Evolutionary conservation across 2,888 invertebrate genomes (phyloP).

Genomic region (Agriopis marginaria): DNA sequence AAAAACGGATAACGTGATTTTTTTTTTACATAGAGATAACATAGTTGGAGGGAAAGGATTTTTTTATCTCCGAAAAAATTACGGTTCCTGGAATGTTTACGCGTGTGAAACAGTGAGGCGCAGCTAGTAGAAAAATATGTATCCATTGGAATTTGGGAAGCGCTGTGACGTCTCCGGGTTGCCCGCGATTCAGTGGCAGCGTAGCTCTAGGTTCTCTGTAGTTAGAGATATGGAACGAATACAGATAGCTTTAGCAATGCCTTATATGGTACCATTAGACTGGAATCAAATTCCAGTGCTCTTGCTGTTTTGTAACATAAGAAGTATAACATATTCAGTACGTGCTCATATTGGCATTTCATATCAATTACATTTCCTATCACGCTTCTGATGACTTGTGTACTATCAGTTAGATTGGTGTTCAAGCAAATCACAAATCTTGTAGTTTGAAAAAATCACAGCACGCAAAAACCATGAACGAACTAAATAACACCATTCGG

Average conservation of each 20-base stretch:
- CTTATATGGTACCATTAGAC: neutral
- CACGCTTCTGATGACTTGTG: neutral
- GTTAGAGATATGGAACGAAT: conserved; percentile 30
- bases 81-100: no score
- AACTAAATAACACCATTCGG: neutral
- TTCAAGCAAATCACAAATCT: conserved; percentile 6
- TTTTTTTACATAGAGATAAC: no score
- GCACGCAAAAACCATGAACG: conserved; percentile 7
- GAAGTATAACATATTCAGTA: neutral
- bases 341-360: conserved; percentile 6
- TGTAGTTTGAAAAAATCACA: conserved; percentile 7
- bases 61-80: no score
- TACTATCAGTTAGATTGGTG: no score
- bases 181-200: no score
- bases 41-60: no score
- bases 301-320: neutral
- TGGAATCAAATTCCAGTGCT: neutral
- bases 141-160: no score
- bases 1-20: no score
- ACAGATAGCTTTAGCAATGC: conserved; percentile 24
- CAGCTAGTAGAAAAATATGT: no score
- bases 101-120: no score
- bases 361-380: neutral
- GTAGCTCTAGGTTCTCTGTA: conserved; percentile 14
- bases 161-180: no score